Base-by-base conservation (phyloP, 2,797 vertebrate genomes). In the Thaleichthys pacificus region DNA sequence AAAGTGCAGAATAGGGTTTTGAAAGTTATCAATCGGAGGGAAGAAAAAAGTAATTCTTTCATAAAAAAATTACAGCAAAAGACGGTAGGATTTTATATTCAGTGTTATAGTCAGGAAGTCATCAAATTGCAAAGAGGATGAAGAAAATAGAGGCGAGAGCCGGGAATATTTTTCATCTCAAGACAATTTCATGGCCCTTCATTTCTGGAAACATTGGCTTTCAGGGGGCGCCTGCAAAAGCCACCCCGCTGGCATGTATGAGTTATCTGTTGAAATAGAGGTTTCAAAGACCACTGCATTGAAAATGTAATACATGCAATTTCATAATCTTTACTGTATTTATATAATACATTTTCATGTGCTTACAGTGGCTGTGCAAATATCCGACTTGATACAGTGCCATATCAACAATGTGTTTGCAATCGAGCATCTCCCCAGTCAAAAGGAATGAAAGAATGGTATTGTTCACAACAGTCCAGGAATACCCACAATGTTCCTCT, bases 271-370 rank as follows among this genome's bases (percentile, higher is more conserved):
- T 64, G 62, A 79, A 82, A 78, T 56, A 57, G 22, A 30, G 8
- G 60, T 62, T 54, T 76, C 57, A 8, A 21, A 15, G 17, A 4
- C 3, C 19, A 70, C 67, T 63, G 69, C 12, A 56, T 65, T 17
- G 65, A 77, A 80, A 4, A 78, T 76, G 67, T 68, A 72, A 63
- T 78, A 30, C 3, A 54, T 61, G 4, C 73, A 78, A 76, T 76
- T 19, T 69, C 35, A 75, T 61, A 22, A 75, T 5, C 15, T 35
- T 57, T 4, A 57, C 62, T 64, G 66, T 57, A 62, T 69, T 73
- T 49, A 61, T 42, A 71, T 24, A 57, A 72, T 74, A 66, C 9
- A 62, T 63, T 57, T 79, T 61, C 28, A 77, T 66, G 58, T 26
- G 4, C 35, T 24, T 72, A 57, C 76, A 11, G 1, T 21, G 57